These are phyloP conservation scores for Andrena dorsata DNA, from an alignment of 2,888 invertebrate species.

Conservation along the genomic window DNA sequence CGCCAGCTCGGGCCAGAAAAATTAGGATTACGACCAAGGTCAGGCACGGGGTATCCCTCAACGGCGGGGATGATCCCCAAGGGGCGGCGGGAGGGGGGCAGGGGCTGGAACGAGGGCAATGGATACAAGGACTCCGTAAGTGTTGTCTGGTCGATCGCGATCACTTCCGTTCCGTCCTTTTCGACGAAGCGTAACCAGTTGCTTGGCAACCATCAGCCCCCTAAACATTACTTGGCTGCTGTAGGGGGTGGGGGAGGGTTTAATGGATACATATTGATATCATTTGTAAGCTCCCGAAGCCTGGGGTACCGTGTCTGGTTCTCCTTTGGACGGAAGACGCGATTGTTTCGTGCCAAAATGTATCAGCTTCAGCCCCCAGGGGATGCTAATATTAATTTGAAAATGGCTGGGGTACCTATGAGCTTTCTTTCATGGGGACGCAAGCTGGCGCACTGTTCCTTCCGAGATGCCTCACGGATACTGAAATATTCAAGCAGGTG, in stretches of 20 bases:
- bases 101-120: slow-evolving; percentile 49
- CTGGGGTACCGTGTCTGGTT: slow-evolving; percentile 31
- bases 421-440: neutral
- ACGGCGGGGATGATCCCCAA: slow-evolving; percentile 23
- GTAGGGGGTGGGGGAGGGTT: slow-evolving; percentile 54
- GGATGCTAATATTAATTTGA: slow-evolving; percentile 7
- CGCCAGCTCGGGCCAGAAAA: slow-evolving; percentile 14
- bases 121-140: slow-evolving; percentile 57
- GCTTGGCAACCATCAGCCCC: slow-evolving; percentile 57
- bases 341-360: slow-evolving; percentile 34
- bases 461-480: neutral
- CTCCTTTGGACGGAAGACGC: slow-evolving; percentile 26
- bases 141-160: slow-evolving; percentile 77
- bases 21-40: slow-evolving; percentile 56
- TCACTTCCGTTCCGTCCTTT: slow-evolving; percentile 73
- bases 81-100: neutral
- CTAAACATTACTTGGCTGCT: slow-evolving; percentile 64
- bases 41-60: slow-evolving; percentile 53
- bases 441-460: neutral
- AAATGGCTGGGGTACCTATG: neutral
- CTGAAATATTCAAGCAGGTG: neutral
- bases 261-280: slow-evolving; percentile 82
- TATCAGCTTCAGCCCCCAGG: slow-evolving; percentile 13
- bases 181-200: slow-evolving; percentile 58
- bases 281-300: slow-evolving; percentile 75